These are phyloP conservation scores for Heteropelma amictum DNA, from an alignment of 2,888 invertebrate species.

Conservation along the genomic window DNA sequence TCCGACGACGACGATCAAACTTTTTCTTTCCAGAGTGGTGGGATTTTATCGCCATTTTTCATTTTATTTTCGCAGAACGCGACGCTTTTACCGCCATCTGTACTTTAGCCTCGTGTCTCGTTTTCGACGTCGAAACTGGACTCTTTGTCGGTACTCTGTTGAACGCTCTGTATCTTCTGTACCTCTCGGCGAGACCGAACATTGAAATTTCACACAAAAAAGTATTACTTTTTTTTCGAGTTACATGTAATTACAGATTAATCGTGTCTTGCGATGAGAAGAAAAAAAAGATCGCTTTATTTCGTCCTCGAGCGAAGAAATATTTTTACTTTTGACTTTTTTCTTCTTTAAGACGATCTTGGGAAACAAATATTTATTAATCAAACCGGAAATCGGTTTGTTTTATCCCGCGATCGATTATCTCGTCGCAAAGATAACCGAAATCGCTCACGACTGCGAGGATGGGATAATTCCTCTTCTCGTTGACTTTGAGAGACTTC, in stretches of 20 bases:
- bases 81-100: slow-evolving; percentile 84
- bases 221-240: too few relatives aligned
- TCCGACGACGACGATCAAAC: not conserved
- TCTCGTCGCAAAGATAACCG: slow-evolving; percentile 80
- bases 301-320: too few relatives aligned
- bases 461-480: slow-evolving; percentile 79
- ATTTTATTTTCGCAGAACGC: slow-evolving; percentile 72
- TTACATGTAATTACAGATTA: too few relatives aligned
- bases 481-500: slow-evolving; percentile 83
- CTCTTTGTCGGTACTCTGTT: slow-evolving; percentile 85
- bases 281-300: not conserved
- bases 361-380: slow-evolving; percentile 80
- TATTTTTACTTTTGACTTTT: too few relatives aligned
- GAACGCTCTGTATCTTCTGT: slow-evolving; percentile 83
- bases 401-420: slow-evolving; percentile 86
- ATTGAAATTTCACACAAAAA: slow-evolving; percentile 77
- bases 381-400: slow-evolving; percentile 84
- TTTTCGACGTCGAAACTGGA: slow-evolving; percentile 88
- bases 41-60: not conserved
- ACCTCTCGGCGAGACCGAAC: slow-evolving; percentile 84
- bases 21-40: not conserved
- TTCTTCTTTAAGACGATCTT: slow-evolving; percentile 75
- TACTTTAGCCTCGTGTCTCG: slow-evolving; percentile 85
- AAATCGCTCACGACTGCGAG: slow-evolving; percentile 78
- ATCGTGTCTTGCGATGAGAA: too few relatives aligned